Percentiles rank a stretch among this genome's conserved stretches.
These are phyloP conservation scores for Muscina levida DNA, from an alignment of 2,888 invertebrate genomes.

Conservation along the genomic window DNA sequence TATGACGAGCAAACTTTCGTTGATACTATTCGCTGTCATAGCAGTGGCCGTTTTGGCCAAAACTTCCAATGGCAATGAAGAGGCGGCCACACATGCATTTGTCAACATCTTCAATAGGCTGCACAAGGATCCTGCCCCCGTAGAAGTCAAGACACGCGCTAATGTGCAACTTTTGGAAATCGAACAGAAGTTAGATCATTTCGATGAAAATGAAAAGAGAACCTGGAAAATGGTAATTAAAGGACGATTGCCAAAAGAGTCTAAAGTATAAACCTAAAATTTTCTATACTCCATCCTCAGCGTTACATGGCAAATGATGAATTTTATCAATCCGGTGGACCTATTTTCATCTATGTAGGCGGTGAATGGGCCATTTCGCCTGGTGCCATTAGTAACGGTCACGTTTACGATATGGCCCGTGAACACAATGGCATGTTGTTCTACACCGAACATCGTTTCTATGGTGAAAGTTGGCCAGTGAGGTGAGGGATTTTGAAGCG, in stretches of 20 bases:
- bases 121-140: constrained; percentile 79
- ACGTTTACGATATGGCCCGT: constrained; percentile 83
- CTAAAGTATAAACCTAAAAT: background rate
- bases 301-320: constrained; percentile 82
- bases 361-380: constrained; percentile 85
- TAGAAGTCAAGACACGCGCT: constrained; percentile 63
- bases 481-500: constrained; percentile 80
- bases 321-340: constrained; percentile 80
- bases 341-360: constrained; percentile 85
- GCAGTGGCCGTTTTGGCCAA: background rate
- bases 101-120: constrained; percentile 70
- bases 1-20: background rate
- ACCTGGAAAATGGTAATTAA: constrained; percentile 80
- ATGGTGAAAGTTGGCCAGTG: constrained; percentile 87
- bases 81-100: constrained; percentile 2
- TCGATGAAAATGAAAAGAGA: constrained; percentile 81
- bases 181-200: constrained; percentile 82
- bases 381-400: constrained; percentile 82
- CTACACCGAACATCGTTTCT: constrained; percentile 90
- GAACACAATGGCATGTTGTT: constrained; percentile 84
- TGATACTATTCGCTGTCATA: constrained; percentile 1
- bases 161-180: constrained; percentile 77
- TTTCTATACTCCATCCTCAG: constrained; percentile 62
- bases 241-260: background rate
- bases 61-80: background rate